phyloP scores from a whole-genome alignment of 2,113 vertebrate species.

The Danio rerio region DNA sequence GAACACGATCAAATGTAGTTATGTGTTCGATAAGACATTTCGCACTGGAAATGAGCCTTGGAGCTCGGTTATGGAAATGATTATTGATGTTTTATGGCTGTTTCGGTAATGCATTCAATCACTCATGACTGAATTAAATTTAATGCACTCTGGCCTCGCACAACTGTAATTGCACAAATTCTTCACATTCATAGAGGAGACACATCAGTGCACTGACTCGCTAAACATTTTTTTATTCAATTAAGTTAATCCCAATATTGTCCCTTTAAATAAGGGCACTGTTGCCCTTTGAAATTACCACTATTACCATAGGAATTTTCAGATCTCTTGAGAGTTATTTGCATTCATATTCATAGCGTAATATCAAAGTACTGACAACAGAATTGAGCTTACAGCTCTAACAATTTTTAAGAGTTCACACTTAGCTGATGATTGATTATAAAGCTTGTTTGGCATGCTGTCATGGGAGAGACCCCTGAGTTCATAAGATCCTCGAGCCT shows the following conservation, averaged over 20 bases:
- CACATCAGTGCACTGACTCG: conserved; percentile 18
- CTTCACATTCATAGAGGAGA: conserved; percentile 26
- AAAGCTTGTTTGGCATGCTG: no score
- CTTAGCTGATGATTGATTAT: no score
- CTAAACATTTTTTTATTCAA: conserved; percentile 19
- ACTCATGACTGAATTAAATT: conserved; percentile 41
- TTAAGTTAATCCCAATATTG: conserved; percentile 20
- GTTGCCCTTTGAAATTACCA: neutral
- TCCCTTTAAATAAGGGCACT: conserved; percentile 7
- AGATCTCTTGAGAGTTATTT: neutral
- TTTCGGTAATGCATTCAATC: conserved; percentile 44
- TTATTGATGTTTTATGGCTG: conserved; percentile 49
- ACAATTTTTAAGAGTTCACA: no score
- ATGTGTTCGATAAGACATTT: conserved; percentile 43
- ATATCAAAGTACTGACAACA: neutral
- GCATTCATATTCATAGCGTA: neutral
- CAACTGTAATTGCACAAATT: conserved; percentile 41
- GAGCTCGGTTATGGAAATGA: conserved; percentile 37
- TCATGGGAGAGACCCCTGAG: no score
- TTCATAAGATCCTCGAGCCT: no score
- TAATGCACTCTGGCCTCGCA: conserved; percentile 19
- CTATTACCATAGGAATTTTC: neutral
- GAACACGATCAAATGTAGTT: conserved; percentile 52
- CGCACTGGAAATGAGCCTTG: conserved; percentile 51
- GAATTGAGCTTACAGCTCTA: neutral